These are phyloP conservation scores for Gymnoscelis rufifasciata DNA, from an alignment of 2,888 invertebrate species.

Conservation along the genomic window DNA sequence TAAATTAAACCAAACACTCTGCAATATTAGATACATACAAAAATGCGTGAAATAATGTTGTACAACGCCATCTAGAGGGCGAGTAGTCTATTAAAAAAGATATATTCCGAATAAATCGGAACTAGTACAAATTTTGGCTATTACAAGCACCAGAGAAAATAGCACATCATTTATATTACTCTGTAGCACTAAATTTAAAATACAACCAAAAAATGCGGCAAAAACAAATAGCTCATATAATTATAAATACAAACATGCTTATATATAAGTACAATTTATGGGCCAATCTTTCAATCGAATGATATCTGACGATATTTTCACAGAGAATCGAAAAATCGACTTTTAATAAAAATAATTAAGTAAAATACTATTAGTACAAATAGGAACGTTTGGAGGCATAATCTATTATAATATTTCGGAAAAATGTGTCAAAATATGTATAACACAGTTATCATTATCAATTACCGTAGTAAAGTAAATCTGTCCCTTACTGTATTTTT, in stretches of 20 bases:
- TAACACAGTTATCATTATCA: not conserved
- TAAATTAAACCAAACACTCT: not conserved
- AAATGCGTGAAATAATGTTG: not conserved
- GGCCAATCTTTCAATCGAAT: no score
- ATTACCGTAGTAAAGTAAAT: no score
- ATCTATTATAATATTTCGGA: not conserved
- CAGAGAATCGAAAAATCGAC: no score
- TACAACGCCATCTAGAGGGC: not conserved
- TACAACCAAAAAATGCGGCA: constrained; percentile 3
- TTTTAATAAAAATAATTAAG: no score
- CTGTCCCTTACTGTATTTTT: not conserved
- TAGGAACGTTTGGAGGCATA: constrained; percentile 4
- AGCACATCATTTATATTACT: not conserved
- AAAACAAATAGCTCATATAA: constrained; percentile 1
- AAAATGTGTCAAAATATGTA: constrained; percentile 1
- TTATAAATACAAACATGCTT: not conserved
- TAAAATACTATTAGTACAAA: no score
- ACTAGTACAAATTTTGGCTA: not conserved
- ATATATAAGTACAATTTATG: not conserved
- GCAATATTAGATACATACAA: not conserved
- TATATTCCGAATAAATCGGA: not conserved
- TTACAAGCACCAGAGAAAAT: not conserved
- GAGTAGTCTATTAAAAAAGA: not conserved
- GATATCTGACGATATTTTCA: no score
- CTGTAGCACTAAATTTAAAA: constrained; percentile 1